Percentiles rank a stretch among this genome's conserved stretches.
These are phyloP conservation scores for Pogonognathellus flavescens DNA, from an alignment of 1,140 invertebrate genomes.

Conservation along the genomic window DNA sequence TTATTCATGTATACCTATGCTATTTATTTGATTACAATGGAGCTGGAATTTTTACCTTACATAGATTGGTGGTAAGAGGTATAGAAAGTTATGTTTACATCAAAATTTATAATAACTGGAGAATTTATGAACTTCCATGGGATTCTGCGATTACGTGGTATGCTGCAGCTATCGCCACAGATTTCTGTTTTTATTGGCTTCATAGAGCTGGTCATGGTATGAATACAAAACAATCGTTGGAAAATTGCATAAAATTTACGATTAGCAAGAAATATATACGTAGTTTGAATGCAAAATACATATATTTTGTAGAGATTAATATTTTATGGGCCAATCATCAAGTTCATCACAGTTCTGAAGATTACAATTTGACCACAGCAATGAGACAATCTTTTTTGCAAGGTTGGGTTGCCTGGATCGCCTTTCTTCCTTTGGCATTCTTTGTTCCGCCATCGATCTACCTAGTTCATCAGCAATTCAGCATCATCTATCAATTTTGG, in stretches of 20 bases:
- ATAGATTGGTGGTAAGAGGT: slow-evolving; percentile 71
- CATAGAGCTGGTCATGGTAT: slow-evolving; percentile 89
- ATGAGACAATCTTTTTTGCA: slow-evolving; percentile 87
- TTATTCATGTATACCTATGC: too few species aligned
- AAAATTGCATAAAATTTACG: too few species aligned
- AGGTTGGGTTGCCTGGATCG: slow-evolving; percentile 86
- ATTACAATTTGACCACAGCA: slow-evolving; percentile 93
- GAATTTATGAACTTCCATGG: slow-evolving; percentile 81
- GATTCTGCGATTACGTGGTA: slow-evolving; percentile 84
- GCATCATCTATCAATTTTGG: slow-evolving; percentile 92
- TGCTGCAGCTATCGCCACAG: slow-evolving; percentile 81
- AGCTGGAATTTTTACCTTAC: too few species aligned
- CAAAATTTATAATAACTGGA: slow-evolving; percentile 81
- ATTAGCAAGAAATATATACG: too few species aligned
- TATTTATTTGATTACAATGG: too few species aligned
- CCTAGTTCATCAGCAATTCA: slow-evolving; percentile 87
- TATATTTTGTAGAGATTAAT: slow-evolving; percentile 87
- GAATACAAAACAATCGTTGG: slow-evolving; percentile 77
- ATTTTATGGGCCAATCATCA: slow-evolving; percentile 96
- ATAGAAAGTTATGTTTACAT: slow-evolving; percentile 81
- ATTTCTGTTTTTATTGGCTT: slow-evolving; percentile 93
- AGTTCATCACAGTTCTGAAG: slow-evolving; percentile 96
- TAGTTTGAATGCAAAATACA: too few species aligned
- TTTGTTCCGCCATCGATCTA: slow-evolving; percentile 87
- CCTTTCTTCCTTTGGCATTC: slow-evolving; percentile 87